A percentile compares a stretch with the other conserved stretches of the same genome.
Conservation (phyloP, 2,888 invertebrate species). For the Troides aeacus region DNA sequence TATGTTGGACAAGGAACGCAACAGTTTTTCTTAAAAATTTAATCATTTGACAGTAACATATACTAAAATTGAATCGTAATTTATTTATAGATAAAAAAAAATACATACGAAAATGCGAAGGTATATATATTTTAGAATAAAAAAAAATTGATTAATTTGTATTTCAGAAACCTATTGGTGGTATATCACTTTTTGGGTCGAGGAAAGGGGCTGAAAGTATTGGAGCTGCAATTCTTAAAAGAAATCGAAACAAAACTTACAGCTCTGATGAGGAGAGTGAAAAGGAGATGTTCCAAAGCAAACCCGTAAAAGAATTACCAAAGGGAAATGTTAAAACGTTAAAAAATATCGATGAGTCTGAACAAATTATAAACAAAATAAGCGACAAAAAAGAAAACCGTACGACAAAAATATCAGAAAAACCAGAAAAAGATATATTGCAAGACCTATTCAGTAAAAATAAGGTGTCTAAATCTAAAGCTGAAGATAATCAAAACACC, state of each 20-base stretch:
- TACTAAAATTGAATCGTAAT: too few species aligned
- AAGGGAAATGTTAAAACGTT: background rate
- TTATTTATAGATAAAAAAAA: too few species aligned
- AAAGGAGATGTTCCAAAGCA: constrained; percentile 24
- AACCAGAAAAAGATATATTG: constrained; percentile 28
- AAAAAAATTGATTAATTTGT: background rate
- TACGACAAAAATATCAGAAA: background rate
- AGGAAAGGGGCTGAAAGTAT: constrained; percentile 63
- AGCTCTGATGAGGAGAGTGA: constrained; percentile 52
- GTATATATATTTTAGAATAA: too few species aligned
- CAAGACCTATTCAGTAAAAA: constrained; percentile 30
- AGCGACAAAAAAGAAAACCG: background rate
- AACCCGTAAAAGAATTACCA: background rate
- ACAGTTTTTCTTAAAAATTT: too few species aligned
- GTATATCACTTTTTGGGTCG: constrained; percentile 79
- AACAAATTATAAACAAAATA: background rate
- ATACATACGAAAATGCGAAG: too few species aligned
- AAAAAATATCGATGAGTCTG: background rate
- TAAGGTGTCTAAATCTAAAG: constrained; percentile 32
- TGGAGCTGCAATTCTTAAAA: constrained; percentile 65
- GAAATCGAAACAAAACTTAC: constrained; percentile 56
- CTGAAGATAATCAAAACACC: constrained; percentile 33
- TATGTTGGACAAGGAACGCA: too few species aligned
- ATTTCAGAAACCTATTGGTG: constrained; percentile 81
- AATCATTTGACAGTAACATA: too few species aligned